These are phyloP conservation scores for human DNA, from an alignment of 2,113 vertebrate species.

Conservation along the genomic window GRCh38 chr3:81885001-81885500, in stretches of 20 bases:
- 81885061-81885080: conserved; percentile 55
- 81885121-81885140: conserved; percentile 60
- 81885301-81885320: conserved; percentile 57
- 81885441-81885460: background rate
- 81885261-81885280: conserved; percentile 66
- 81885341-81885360: conserved; percentile 49
- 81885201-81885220: conserved; percentile 75
- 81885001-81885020: conserved; percentile 69
- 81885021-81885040: conserved; percentile 72
- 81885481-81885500: background rate
- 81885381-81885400: conserved; percentile 2
- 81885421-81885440: background rate
- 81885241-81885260: conserved; percentile 55
- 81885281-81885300: conserved; percentile 33
- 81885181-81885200: conserved; percentile 69
- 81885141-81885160: conserved; percentile 68
- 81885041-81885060: conserved; percentile 65
- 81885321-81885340: conserved; percentile 26
- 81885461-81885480: conserved; percentile 15
- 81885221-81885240: conserved; percentile 66
- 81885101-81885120: conserved; percentile 75
- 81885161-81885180: conserved; percentile 76
- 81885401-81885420: background rate
- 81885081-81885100: conserved; percentile 70
- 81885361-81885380: conserved; percentile 3